Evolutionary conservation across 2,797 vertebrate species (phyloP), one percentile per base, ranked within the genome.

Genomic region (Danio albolineatus): DNA sequence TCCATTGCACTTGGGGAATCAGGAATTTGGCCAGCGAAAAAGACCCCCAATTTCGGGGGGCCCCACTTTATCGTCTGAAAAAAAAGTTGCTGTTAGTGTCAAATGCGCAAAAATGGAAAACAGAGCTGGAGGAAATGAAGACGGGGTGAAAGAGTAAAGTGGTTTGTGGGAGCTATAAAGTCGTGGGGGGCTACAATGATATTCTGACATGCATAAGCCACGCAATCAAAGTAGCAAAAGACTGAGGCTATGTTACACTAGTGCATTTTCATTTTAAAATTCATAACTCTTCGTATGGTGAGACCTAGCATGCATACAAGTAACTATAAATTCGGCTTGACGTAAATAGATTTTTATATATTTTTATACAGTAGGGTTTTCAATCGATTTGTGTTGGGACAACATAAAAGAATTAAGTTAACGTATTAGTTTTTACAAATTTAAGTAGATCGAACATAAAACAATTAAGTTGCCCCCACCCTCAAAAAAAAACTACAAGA

Each of bases 1-100:
- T 67, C 70, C 76, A 78, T 83, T 87, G 84, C 84, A 83, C 78
- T 82, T 64, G 82, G 76, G 86, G 86, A 85, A 88, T 88, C 78
- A 83, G 67, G 84, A 85, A 85, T 86, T 86, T 83, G 82, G 83
- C 84, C 76, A 39, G 21, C 65, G 28, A 57, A 57, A 70, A 78
- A 76, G 73, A 36, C 85, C 64, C 71, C 66, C 57, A 66, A 71
- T 85, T 67, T 72, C 38, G 67, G 43, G 79, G 77, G 84, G 82
- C 80, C 86, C 82, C 61, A 48, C 79, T 78, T 76, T 84, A 80
- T 86, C 69, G 38, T 73, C 51, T 12, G 16, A 44, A 66, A 67
- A 69, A 62, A 78, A 66, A 79, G 19, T 39, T 13, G 17, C 56
- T 49, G 48, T 78, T 78, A 65, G 78, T 80, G 79, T 84, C 80